These are phyloP conservation scores for Leistus spinibarbis DNA, from an alignment of 2,888 invertebrate genomes.

Conservation along the genomic window DNA sequence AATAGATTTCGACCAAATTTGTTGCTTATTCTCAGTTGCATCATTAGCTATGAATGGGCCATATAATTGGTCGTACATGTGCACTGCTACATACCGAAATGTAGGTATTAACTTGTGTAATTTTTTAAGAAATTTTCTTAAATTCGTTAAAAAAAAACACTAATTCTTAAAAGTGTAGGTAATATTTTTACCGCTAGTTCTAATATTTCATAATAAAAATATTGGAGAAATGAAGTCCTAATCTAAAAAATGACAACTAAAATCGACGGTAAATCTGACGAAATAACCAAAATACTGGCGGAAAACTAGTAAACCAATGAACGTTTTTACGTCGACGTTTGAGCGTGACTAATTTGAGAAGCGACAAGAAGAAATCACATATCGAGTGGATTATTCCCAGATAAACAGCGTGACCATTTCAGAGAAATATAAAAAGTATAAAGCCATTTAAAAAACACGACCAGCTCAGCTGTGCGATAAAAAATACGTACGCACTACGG, in stretches of 20 bases:
- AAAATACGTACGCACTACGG: neutral
- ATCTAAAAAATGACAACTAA: too few relatives aligned
- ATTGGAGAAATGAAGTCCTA: too few relatives aligned
- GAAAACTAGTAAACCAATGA: neutral
- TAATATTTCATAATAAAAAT: too few relatives aligned
- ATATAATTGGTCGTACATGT: too few relatives aligned
- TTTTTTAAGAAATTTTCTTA: too few relatives aligned
- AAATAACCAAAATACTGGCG: neutral
- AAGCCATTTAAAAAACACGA: slow-evolving; percentile 4
- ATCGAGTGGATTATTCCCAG: slow-evolving; percentile 36
- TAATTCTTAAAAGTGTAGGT: too few relatives aligned
- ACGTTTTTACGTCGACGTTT: neutral
- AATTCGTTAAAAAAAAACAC: too few relatives aligned
- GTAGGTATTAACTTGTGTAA: too few relatives aligned
- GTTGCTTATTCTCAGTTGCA: neutral
- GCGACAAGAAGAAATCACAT: slow-evolving; percentile 24
- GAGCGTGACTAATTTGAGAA: slow-evolving; percentile 23
- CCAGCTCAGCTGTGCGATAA: neutral
- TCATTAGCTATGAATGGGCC: too few relatives aligned
- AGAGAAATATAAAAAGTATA: slow-evolving; percentile 21
- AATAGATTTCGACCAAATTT: neutral
- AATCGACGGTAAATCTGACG: neutral
- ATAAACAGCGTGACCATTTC: slow-evolving; percentile 31
- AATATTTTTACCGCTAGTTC: too few relatives aligned
- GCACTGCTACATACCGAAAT: too few relatives aligned